Evolutionary conservation across 1,140 invertebrate genomes (phyloP).

Genomic region (Latrodectus geometricus): DNA sequence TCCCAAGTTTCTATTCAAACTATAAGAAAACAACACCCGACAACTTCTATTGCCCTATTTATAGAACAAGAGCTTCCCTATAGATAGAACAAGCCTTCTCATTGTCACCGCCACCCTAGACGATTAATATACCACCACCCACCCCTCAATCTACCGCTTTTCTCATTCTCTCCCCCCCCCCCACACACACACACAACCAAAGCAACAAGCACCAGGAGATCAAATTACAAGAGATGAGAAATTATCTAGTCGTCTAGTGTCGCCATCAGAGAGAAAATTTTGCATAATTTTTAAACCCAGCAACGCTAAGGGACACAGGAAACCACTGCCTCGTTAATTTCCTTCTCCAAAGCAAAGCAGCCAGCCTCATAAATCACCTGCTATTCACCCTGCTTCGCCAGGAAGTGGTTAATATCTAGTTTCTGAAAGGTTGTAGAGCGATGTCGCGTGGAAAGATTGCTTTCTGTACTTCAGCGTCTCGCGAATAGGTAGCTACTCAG

Average conservation of each 20-base stretch:
- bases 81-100: neutral
- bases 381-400: neutral
- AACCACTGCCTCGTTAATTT: conserved; percentile 37
- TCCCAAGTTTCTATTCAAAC: neutral
- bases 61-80: neutral
- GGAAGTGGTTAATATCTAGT: conserved; percentile 35
- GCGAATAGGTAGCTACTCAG: neutral
- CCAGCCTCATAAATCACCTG: conserved; percentile 13
- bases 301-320: neutral
- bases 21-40: neutral
- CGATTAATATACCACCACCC: neutral
- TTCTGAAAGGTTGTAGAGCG: neutral
- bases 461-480: neutral
- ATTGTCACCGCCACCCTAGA: neutral
- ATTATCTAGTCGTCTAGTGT: conserved; percentile 29
- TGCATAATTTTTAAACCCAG: conserved; percentile 41
- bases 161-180: neutral
- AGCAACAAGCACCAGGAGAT: neutral
- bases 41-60: neutral
- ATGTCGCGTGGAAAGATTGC: conserved; percentile 25
- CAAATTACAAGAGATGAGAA: conserved; percentile 13
- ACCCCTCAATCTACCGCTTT: neutral
- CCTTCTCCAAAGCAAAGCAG: conserved; percentile 28
- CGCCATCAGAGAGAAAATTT: conserved; percentile 16
- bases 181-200: no score